Base-by-base conservation (phyloP, 1,140 invertebrate species). In the Rhopalosiphum padi region DNA sequence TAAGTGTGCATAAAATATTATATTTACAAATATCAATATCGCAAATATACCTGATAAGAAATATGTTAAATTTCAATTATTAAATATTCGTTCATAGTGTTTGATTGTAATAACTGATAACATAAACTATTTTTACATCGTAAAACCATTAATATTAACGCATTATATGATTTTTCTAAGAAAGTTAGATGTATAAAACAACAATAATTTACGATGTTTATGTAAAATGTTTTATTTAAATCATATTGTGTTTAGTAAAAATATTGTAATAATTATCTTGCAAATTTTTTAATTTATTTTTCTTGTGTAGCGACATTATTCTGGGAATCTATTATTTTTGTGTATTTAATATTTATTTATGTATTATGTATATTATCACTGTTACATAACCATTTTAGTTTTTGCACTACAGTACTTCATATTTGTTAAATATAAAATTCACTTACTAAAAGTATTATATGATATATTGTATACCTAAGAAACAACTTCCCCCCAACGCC, bases 11-110 rank as follows among this genome's bases (percentile, higher is more conserved):
- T 68, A 68, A 30, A 11, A 60, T 60, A 60, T n/a, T 77, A 77
- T 30, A 77, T 77, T 77, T 77, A 77, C 60, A 77, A 77, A 68
- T 68, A 68, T 68, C 30, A 68, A n/a, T 68, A 68, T 68, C n/a
- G 30, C 60, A n/a, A 68, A 77, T 77, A 18, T 77, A 35, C 30
- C 5, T n/a, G 60, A 77, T 77, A n/a, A 77, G 60, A 77, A 77
- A 77, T 68, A 30, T 3, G 15, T 77, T 77, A n/a, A 77, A 77
- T n/a, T 68, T 77, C 30, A 77, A 77, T 77, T 18, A 77, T n/a
- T 77, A n/a, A 77, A 77, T 77, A 77, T 77, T 77, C 30, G 30
- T 77, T 77, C 30, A 35, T 77, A n/a, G 18, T 4, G 30, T 77
- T 77, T 77, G 4, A 77, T 77, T 35, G n/a, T 18, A 35, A 77